phyloP scores from a whole-genome alignment of 2,888 invertebrate genomes.

The Nomada ruficornis region DNA sequence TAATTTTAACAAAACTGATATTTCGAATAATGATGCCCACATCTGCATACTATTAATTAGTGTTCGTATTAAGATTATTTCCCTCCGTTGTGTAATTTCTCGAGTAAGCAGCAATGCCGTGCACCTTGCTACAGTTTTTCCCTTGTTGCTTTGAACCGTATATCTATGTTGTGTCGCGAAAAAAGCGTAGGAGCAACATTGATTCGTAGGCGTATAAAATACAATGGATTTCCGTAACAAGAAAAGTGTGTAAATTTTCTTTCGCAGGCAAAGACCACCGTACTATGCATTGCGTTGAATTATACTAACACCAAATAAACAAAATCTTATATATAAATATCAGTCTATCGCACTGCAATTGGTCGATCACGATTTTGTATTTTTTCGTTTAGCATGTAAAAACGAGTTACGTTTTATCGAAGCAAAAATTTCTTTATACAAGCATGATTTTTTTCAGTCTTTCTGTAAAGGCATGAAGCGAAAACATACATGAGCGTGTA shows the following conservation, averaged over 20 bases:
- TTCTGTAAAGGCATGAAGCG: neutral
- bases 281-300: constrained; percentile 28
- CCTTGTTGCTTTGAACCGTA: constrained; percentile 22
- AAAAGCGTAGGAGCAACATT: constrained; percentile 31
- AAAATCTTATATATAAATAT: constrained; percentile 41
- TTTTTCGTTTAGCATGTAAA: neutral
- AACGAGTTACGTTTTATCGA: neutral
- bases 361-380: constrained; percentile 10
- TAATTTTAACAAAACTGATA: constrained; percentile 21
- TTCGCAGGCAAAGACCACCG: constrained; percentile 10
- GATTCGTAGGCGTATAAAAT: constrained; percentile 49
- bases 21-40: constrained; percentile 26
- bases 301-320: constrained; percentile 50
- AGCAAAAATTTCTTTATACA: neutral
- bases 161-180: constrained; percentile 10
- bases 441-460: neutral
- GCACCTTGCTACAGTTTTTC: constrained; percentile 14
- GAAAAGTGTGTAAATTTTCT: constrained; percentile 50
- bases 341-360: constrained; percentile 25
- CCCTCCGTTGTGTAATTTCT: constrained; percentile 22
- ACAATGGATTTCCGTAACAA: constrained; percentile 44
- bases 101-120: neutral
- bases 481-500: no score
- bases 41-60: constrained; percentile 6
- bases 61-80: constrained; percentile 27